Evolutionary conservation across 2,797 vertebrate genomes (phyloP).

Genomic region (Lycodopsis pacificus): DNA sequence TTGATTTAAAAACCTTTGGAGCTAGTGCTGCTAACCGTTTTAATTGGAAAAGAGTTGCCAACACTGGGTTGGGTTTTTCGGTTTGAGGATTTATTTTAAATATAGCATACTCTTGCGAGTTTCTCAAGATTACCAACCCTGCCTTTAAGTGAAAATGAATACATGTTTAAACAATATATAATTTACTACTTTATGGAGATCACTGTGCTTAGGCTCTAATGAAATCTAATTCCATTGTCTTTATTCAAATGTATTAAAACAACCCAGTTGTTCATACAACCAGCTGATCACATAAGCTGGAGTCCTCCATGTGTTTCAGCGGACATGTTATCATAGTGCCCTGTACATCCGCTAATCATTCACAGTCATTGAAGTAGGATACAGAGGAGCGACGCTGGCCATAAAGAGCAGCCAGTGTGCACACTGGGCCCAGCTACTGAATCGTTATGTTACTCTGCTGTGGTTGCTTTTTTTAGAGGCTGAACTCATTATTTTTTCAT

Average conservation of each 20-base stretch:
- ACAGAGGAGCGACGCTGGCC: slow-evolving; percentile 9
- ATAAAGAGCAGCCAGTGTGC: slow-evolving; percentile 33
- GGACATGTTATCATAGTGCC: slow-evolving; percentile 1
- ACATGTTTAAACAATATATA: background rate
- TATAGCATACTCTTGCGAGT: background rate
- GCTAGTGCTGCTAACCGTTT: no score
- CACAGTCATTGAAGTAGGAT: slow-evolving; percentile 3
- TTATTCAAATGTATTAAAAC: background rate
- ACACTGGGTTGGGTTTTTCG: no score
- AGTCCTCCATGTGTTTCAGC: background rate
- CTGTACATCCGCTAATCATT: slow-evolving; percentile 33
- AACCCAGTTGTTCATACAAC: background rate
- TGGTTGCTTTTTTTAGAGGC: slow-evolving; percentile 53
- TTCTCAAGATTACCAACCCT: background rate
- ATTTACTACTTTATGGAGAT: background rate
- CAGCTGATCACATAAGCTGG: slow-evolving; percentile 3
- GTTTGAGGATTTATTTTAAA: no score
- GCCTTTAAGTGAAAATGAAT: background rate
- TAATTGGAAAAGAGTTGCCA: no score
- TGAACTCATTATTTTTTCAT: slow-evolving; percentile 74
- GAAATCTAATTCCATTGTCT: background rate
- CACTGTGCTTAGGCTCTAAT: background rate
- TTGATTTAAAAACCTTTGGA: no score
- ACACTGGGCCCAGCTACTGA: slow-evolving; percentile 38
- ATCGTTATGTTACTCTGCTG: slow-evolving; percentile 63